Conservation (phyloP, 2,888 invertebrate species). For the Drosophila nr. fundita region DNA sequence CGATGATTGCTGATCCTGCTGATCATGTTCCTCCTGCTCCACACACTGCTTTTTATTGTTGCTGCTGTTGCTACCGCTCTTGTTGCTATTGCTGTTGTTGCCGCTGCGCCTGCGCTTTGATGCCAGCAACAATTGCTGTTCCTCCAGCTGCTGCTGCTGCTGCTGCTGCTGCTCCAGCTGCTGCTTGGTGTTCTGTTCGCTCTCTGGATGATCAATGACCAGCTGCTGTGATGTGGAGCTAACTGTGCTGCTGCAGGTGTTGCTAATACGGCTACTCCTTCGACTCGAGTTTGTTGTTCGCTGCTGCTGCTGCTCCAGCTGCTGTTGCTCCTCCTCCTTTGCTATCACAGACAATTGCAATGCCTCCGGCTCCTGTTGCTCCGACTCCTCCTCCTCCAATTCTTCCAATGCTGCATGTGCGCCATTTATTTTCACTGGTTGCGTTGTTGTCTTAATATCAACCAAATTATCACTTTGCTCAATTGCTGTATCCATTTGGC, state of each 20-base stretch:
- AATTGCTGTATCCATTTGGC: neutral
- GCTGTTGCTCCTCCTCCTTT: slow-evolving; percentile 31
- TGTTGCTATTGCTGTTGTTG: slow-evolving; percentile 50
- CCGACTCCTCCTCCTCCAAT: neutral
- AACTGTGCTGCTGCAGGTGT: slow-evolving; percentile 54
- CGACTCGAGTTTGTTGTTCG: neutral
- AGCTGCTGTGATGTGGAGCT: slow-evolving; percentile 83
- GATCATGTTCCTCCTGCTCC: neutral
- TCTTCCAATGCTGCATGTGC: slow-evolving; percentile 20
- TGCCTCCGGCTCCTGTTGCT: slow-evolving; percentile 10
- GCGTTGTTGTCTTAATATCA: slow-evolving; percentile 9
- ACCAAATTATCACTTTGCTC: slow-evolving; percentile 15
- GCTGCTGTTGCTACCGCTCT: slow-evolving; percentile 46
- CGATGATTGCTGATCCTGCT: slow-evolving; percentile 23
- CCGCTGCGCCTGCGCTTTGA: slow-evolving; percentile 9
- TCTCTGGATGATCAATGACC: slow-evolving; percentile 83
- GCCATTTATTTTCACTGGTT: slow-evolving; percentile 49
- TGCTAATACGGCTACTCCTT: slow-evolving; percentile 32
- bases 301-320: neutral
- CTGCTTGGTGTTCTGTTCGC: slow-evolving; percentile 52
- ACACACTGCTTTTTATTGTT: slow-evolving; percentile 25
- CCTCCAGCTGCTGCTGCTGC: slow-evolving; percentile 26
- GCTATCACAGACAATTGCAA: slow-evolving; percentile 55
- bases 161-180: slow-evolving; percentile 49
- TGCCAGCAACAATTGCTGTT: slow-evolving; percentile 10